Base-by-base conservation (phyloP, 30 jellyfish, hydroid and myxozoan genomes). In the Aurelia coerulea region DNA sequence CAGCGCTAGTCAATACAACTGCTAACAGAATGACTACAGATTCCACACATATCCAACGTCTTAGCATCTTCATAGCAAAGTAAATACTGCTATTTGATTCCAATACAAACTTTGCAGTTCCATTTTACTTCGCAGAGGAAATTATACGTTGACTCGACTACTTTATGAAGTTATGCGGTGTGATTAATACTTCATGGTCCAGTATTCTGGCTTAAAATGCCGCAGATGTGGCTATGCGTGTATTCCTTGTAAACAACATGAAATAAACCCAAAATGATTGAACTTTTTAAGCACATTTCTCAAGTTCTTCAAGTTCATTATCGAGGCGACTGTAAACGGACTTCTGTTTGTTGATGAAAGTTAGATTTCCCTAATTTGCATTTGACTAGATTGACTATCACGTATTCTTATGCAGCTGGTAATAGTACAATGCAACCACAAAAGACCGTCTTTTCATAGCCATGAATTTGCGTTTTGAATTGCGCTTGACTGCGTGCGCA, bases 391-490 rank as follows among this genome's bases (percentile, higher is more conserved):
- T n/a, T 23, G 56, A 46, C 86, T 71, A 76, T 41, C 63, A 51
- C 76, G 42, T 63, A 46, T 74, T 73, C 29, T 73, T 3, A 10
- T 13, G 83, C 93, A 84, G 93, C 93, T 84, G 93, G 93, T 84
- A 72, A 84, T 54, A 18, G 65, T 34, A 74, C 93, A 73, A 73
- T 9, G 78, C 58, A 79, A 73, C 88, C 88, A 84, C 93, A 84
- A 84, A 11, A 54, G 86, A 77, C 74, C 68, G 91, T 59, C 91
- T 81, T 81, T 81, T 81, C 75, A 17, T 77, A 65, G 56, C 56
- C 56, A 46, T 46, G 14, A 46, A 46, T 46, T 46, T 46, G 56
- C 56, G 15, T 46, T 6, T 46, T 46, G 56, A 39, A 46, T 46
- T 46, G 56, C 56, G 56, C 56, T 46, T 46, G 56, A 39, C 76